These are phyloP conservation scores for Poeciliopsis paucimaculata DNA, from an alignment of 2,797 vertebrate genomes.

Conservation along the genomic window DNA sequence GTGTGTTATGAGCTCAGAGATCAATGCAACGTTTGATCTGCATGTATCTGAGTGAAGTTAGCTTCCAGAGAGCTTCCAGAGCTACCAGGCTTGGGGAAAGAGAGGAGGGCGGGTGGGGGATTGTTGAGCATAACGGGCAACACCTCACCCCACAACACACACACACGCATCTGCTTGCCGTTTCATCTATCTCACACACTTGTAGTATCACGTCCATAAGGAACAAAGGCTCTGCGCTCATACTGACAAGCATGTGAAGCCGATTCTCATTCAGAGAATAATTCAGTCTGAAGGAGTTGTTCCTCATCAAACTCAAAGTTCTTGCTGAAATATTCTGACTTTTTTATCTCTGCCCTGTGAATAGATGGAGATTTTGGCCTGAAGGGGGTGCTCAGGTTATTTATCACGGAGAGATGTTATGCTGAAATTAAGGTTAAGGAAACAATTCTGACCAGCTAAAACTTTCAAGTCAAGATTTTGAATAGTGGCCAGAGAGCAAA, in stretches of 20 bases:
- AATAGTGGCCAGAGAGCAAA: neutral
- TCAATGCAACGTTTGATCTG: constrained; percentile 77
- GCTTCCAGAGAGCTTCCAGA: constrained; percentile 70
- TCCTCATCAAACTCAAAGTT: constrained; percentile 9
- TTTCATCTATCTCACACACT: constrained; percentile 55
- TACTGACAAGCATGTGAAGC: constrained; percentile 39
- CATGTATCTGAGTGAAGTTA: constrained; percentile 72
- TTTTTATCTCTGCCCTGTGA: neutral
- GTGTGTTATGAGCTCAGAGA: constrained; percentile 56
- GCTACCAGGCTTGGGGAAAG: constrained; percentile 58
- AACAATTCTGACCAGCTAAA: neutral
- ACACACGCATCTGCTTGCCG: constrained; percentile 46
- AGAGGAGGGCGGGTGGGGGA: constrained; percentile 43
- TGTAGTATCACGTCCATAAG: constrained; percentile 52
- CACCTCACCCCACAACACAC: constrained; percentile 38
- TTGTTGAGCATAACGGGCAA: constrained; percentile 54
- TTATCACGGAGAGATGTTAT: neutral
- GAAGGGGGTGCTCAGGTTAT: constrained; percentile 5
- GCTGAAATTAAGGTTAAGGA: neutral
- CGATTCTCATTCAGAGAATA: constrained; percentile 20
- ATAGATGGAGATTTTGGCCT: neutral
- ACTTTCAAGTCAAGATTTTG: neutral
- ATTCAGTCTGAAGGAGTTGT: constrained; percentile 25
- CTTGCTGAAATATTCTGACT: neutral
- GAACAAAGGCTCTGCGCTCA: constrained; percentile 56